These are phyloP conservation scores for Trichonephila clavata DNA, from an alignment of 1,140 invertebrate species.

Conservation along the genomic window DNA sequence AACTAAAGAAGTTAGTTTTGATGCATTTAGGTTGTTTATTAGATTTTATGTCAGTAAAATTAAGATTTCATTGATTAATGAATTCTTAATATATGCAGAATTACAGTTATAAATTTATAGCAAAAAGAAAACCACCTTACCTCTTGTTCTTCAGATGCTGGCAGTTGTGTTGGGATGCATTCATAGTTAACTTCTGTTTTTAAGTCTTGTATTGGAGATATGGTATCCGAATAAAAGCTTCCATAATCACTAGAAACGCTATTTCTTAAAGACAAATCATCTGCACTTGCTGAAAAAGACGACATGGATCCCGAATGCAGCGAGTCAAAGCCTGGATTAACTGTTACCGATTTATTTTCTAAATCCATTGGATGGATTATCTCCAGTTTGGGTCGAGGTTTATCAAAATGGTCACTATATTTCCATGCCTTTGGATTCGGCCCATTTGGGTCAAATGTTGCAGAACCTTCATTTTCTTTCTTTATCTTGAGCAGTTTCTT, in stretches of 20 bases:
- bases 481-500: constrained; percentile 74
- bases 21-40: neutral
- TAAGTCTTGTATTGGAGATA: constrained; percentile 56
- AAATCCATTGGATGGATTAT: constrained; percentile 76
- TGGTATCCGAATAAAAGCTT: constrained; percentile 71
- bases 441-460: constrained; percentile 45
- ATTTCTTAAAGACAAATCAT: constrained; percentile 59
- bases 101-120: too few species aligned
- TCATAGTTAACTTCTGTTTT: constrained; percentile 69
- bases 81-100: too few species aligned
- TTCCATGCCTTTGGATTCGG: constrained; percentile 76
- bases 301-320: constrained; percentile 41
- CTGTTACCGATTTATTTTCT: constrained; percentile 70
- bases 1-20: too few species aligned
- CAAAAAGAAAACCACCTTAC: constrained; percentile 3
- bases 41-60: neutral
- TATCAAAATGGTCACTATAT: constrained; percentile 70
- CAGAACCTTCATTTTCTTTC: constrained; percentile 49
- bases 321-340: constrained; percentile 73
- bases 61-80: too few species aligned
- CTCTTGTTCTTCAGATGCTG: constrained; percentile 54
- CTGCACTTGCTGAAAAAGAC: constrained; percentile 63
- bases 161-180: constrained; percentile 4
- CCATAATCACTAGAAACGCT: constrained; percentile 74
- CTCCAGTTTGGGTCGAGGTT: constrained; percentile 69